Evolutionary conservation across 2,113 vertebrate genomes (phyloP).

Genomic region (Myxocyprinus asiaticus): DNA sequence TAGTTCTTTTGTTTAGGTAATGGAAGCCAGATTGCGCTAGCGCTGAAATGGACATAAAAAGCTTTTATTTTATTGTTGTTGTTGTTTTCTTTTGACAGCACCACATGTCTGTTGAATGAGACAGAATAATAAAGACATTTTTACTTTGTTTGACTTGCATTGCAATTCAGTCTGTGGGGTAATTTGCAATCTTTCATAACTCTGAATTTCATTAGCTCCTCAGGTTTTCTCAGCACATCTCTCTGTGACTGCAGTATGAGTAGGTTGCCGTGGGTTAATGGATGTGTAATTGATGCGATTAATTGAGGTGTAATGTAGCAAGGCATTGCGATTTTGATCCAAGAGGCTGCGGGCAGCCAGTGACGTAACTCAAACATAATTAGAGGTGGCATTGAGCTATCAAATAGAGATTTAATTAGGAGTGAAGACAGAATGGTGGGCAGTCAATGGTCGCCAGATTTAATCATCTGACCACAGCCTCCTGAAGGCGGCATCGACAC

Average conservation of each 20-base stretch:
- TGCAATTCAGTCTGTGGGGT: slow-evolving; percentile 46
- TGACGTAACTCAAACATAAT: slow-evolving; percentile 70
- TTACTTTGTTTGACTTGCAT: slow-evolving; percentile 51
- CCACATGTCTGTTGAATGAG: slow-evolving; percentile 35
- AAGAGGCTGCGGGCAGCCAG: slow-evolving; percentile 56
- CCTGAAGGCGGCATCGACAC: slow-evolving; percentile 58
- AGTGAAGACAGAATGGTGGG: slow-evolving; percentile 70
- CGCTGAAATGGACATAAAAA: neutral
- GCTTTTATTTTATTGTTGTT: slow-evolving; percentile 21
- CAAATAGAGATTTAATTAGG: slow-evolving; percentile 81
- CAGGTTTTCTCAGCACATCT: slow-evolving; percentile 34
- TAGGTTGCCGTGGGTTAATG: slow-evolving; percentile 71
- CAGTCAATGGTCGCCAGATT: slow-evolving; percentile 75
- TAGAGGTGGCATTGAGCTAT: slow-evolving; percentile 74
- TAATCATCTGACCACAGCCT: slow-evolving; percentile 75
- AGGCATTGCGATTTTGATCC: slow-evolving; percentile 64
- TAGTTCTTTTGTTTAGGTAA: no score
- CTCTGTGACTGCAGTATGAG: slow-evolving; percentile 59
- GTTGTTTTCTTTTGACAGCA: slow-evolving; percentile 29
- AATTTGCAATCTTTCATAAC: slow-evolving; percentile 42
- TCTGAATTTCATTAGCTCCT: slow-evolving; percentile 55
- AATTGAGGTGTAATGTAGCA: slow-evolving; percentile 78
- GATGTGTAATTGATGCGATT: slow-evolving; percentile 78
- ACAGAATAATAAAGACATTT: slow-evolving; percentile 26
- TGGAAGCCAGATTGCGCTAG: no score